Evolutionary conservation across 2,888 invertebrate species (phyloP).

Genomic region (Lordiphosa fenestrarum): DNA sequence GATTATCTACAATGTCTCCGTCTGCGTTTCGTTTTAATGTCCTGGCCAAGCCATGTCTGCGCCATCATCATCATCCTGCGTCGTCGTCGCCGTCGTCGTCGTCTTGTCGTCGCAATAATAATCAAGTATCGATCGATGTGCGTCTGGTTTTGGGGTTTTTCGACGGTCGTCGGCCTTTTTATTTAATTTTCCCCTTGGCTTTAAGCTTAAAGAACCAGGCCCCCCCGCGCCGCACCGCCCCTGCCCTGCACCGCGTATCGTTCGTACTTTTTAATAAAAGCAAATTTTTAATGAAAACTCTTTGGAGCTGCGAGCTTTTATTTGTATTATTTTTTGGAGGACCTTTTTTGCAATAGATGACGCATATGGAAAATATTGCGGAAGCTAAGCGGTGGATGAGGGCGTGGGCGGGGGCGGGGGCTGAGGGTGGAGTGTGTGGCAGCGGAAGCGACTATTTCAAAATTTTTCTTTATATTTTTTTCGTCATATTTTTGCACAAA

Average conservation of each 20-base stretch:
- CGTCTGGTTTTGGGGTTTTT: conserved; percentile 67
- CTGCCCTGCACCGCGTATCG: neutral
- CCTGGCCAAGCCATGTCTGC: conserved; percentile 47
- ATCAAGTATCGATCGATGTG: conserved; percentile 78
- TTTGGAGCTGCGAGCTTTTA: conserved; percentile 23
- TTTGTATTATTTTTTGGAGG: conserved; percentile 2
- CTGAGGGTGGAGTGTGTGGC: conserved; percentile 22
- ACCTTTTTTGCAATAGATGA: conserved; percentile 58
- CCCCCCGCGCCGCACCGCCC: conserved; percentile 6
- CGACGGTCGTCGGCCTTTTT: conserved; percentile 49
- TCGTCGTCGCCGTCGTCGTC: conserved; percentile 23
- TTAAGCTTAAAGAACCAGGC: conserved; percentile 22
- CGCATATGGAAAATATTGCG: conserved; percentile 48
- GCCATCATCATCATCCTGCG: conserved; percentile 33
- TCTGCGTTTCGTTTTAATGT: conserved; percentile 45
- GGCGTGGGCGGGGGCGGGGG: neutral
- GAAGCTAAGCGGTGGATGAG: conserved; percentile 3
- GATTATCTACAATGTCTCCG: conserved; percentile 49
- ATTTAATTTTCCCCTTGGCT: conserved; percentile 12
- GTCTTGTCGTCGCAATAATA: conserved; percentile 49
- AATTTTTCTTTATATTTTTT: conserved; percentile 45
- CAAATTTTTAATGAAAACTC: conserved; percentile 66
- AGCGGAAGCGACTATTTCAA: conserved; percentile 71
- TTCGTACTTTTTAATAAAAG: conserved; percentile 53
- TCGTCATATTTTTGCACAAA: conserved; percentile 60